Evolutionary conservation across 2,888 invertebrate genomes (phyloP), one percentile per base, ranked within the genome.

Genomic region (Aquatica leii): DNA sequence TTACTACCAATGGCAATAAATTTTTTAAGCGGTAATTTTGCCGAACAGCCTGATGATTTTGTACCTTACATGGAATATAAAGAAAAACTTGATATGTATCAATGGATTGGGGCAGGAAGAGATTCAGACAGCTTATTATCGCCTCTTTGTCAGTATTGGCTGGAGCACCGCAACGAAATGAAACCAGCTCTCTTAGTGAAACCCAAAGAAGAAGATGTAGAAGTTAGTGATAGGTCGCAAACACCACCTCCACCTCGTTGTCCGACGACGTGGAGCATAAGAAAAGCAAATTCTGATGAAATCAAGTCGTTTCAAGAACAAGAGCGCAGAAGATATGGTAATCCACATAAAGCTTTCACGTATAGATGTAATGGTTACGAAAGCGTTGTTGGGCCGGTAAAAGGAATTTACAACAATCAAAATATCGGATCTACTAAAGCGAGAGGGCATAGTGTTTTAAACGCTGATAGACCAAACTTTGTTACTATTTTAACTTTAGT

Each of bases 21-120:
- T 73, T 95, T 95, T 80, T 84, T 95, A 6, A 90, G 93, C 15
- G 95, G 95, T 0, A 93, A 93, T 76, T 88, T 89, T 75, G 86
- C 88, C n/a, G 87, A 89, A 53, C 88, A 91, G 75, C 91, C 94
- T 0, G 91, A 93, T 31, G 94, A 94, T 76, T 95, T 93, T 84
- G 93, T 95, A 31, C 95, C 95, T 1, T 94, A 92, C 74, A 86
- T 95, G 74, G 95, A 95, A 79, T 93, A 90, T 82, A 93, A 95
- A 78, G 83, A 87, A 1, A 86, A 86, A 64, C 80, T 88, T 65
- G 88, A 90, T 77, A 84, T 88, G 74, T 94, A 93, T 80, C 92
- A 93, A 75, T 97, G 97, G 97, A 97, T 97, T 65, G 97, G 97
- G 1, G 94, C 94, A 4, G 96, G 96, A 0, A 85, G 97, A 3